These are phyloP conservation scores for Setophaga kirtlandii DNA, from an alignment of 2,113 vertebrate genomes.

Conservation along the genomic window DNA sequence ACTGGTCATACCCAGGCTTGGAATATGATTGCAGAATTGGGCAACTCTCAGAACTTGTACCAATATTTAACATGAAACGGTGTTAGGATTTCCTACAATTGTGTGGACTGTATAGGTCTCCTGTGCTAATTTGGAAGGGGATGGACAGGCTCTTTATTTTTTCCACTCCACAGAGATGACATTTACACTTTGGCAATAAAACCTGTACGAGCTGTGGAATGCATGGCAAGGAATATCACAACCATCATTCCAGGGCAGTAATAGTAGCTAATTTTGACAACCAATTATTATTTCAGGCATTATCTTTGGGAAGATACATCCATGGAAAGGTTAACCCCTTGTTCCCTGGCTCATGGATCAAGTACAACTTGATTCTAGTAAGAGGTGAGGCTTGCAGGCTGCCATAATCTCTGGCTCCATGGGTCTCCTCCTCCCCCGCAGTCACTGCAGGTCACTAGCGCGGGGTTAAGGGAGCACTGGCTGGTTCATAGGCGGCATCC, in stretches of 20 bases:
- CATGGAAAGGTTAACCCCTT: background rate
- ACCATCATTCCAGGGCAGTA: background rate
- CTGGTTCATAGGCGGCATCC: rapidly evolving
- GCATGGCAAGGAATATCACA: background rate
- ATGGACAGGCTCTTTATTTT: background rate
- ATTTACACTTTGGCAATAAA: constrained; percentile 11
- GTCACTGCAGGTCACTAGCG: background rate
- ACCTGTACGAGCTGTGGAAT: background rate
- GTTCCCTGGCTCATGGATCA: rapidly evolving
- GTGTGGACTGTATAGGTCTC: background rate
- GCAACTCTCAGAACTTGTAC: background rate
- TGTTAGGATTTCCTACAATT: background rate
- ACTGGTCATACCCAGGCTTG: background rate
- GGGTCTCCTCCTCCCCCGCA: background rate
- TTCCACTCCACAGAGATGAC: background rate
- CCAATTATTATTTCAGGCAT: background rate
- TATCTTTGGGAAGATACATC: background rate
- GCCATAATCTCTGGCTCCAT: rapidly evolving
- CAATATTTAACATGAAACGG: background rate
- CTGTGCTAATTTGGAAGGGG: background rate
- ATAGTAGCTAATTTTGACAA: background rate
- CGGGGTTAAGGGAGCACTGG: rapidly evolving
- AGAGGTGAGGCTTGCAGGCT: rapidly evolving
- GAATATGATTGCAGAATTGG: background rate
- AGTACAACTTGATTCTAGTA: rapidly evolving